Evolutionary conservation across 2,888 invertebrate genomes (phyloP), one percentile per base, ranked within the genome.

Genomic region (Limnephilus rhombicus): DNA sequence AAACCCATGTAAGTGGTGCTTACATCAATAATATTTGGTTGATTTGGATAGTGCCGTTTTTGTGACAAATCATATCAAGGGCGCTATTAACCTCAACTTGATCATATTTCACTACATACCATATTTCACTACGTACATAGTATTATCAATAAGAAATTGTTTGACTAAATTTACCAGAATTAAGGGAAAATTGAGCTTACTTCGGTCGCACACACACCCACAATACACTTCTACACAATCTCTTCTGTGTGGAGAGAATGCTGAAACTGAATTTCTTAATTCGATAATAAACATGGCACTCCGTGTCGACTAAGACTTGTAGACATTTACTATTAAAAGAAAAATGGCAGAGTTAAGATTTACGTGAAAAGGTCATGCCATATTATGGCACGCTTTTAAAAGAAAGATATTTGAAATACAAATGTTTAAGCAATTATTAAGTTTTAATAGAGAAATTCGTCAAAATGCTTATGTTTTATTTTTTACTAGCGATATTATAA

Each of bases 211-310:
- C 24, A 24, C 68, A 24, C 24, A 24, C 68, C 68, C 24, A 68
- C 24, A 9, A 68, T n/a, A 7, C 68, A 9, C 68, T 68, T n/a
- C 68, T n/a, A n/a, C 9, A n/a, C n/a, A 0, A 68, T 9, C 0
- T 68, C n/a, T 68, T 68, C 24, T 24, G 24, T 9, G n/a, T 3
- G 53, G 68, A 9, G 37, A 34, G 83, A 34, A 12, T 24, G 31
- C 83, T 11, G 83, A 15, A 41, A 37, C 83, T 37, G 83, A 37
- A 83, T 83, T 34, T 83, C 83, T 37, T 83, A 83, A 83, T 83
- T 83, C 83, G 41, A 83, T 83, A 83, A 37, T 83, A 83, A 83
- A 34, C 37, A 68, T 41, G 83, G 37, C 18, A 83, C 83, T 83
- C 24, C 34, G 31, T 83, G 34, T 11, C 49, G 49, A 49, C 49